Percentiles rank a stretch among this genome's conserved stretches.
These are phyloP conservation scores for Cydia amplana DNA, from an alignment of 1,140 invertebrate genomes.

Conservation along the genomic window DNA sequence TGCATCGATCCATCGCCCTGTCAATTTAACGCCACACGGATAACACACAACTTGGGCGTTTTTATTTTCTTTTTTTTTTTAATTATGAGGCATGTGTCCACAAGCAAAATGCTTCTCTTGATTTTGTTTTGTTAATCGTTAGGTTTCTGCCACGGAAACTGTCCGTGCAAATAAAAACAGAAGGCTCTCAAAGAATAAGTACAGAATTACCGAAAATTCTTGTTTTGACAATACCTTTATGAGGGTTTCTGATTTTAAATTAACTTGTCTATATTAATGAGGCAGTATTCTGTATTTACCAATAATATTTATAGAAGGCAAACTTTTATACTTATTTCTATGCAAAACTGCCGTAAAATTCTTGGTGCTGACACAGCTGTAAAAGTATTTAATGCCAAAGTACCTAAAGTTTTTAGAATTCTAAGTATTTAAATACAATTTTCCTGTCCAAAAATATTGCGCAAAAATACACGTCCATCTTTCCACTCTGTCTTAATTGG, in stretches of 20 bases:
- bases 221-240: neutral
- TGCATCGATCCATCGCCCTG: neutral
- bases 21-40: neutral
- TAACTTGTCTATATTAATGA: neutral
- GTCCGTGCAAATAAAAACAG: no score
- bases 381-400: neutral
- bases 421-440: neutral
- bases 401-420: neutral
- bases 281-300: no score
- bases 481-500: neutral
- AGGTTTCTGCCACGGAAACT: neutral
- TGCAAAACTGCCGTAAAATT: no score
- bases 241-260: neutral
- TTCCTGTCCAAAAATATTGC: neutral
- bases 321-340: no score
- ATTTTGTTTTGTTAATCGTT: neutral
- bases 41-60: neutral
- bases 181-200: neutral
- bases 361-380: no score
- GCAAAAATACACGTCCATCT: slow-evolving; percentile 2
- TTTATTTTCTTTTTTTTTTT: no score
- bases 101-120: no score
- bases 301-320: no score
- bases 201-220: neutral
- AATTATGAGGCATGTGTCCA: no score